These are phyloP conservation scores for Paratrypauchen microcephalus DNA, from an alignment of 2,797 vertebrate species.

Conservation along the genomic window DNA sequence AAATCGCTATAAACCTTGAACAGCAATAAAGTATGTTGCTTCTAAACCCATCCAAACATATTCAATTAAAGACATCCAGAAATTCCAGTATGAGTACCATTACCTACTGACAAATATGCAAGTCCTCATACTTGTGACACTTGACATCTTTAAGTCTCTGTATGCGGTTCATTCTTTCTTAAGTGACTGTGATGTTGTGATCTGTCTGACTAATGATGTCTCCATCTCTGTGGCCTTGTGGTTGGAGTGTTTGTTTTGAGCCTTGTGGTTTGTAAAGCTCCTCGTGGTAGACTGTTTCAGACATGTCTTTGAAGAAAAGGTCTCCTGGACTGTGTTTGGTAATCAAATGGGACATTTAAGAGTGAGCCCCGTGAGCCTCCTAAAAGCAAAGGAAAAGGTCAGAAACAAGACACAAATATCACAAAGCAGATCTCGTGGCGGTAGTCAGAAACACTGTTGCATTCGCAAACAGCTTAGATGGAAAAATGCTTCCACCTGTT, in stretches of 20 bases:
- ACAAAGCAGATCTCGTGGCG: conserved; percentile 10
- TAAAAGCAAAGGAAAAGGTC: conserved; percentile 26
- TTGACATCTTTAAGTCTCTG: conserved; percentile 42
- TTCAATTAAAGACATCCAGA: conserved; percentile 37
- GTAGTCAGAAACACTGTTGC: conserved; percentile 3
- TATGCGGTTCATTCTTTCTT: conserved; percentile 54
- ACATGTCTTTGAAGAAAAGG: conserved; percentile 32
- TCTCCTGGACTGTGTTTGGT: conserved; percentile 45
- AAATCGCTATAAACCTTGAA: neutral
- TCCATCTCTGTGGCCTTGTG: conserved; percentile 37
- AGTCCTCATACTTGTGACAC: conserved; percentile 47
- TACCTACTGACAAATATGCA: conserved; percentile 30
- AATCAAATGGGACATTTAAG: conserved; percentile 33
- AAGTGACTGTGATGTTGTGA: conserved; percentile 41
- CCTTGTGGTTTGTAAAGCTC: conserved; percentile 33
- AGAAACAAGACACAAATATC: conserved; percentile 17
- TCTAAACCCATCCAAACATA: neutral
- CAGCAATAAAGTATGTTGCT: neutral
- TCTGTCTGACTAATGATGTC: conserved; percentile 58
- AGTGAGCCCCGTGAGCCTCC: conserved; percentile 24
- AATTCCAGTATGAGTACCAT: conserved; percentile 47
- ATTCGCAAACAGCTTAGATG: conserved; percentile 7
- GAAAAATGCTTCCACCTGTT: neutral
- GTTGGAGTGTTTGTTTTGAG: conserved; percentile 40
- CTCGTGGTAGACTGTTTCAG: conserved; percentile 16